Base-by-base conservation (phyloP, 1,140 invertebrate genomes). In the Temnothorax curvispinosus region DNA sequence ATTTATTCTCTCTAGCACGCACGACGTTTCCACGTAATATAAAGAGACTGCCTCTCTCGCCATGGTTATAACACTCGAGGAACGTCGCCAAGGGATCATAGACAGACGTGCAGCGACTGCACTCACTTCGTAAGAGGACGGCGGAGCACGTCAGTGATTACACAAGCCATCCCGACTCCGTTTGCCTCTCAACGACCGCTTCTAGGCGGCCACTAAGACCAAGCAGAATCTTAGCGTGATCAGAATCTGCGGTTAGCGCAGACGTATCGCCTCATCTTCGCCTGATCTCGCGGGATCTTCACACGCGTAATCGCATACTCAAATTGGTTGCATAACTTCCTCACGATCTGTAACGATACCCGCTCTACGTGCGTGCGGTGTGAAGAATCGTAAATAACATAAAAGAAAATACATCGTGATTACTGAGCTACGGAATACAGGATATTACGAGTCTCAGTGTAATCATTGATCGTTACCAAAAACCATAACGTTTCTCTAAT, bases 51-150 rank as follows among this genome's bases (percentile, higher is more conserved):
- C 71, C 52, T 80, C 47, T 80, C 76, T 41, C 41, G 76, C 50
- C 38, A 56, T 75, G 75, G 75, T 86, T 85, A 86, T 88, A 86
- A 56, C 78, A 71, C 81, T n/a, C 67, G 80, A 81, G 88, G 88
- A 90, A 90, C 82, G 89, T 85, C 82, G 85, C 80, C 54, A 85
- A 89, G 89, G 89, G 88, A 90, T 90, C 89, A 88, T 90, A 90
- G 81, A 90, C 74, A 75, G 62, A 90, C 88, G 85, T 87, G 88
- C 85, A 65, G 54, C 65, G 60, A 89, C 62, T 84, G 80, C 52
- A 75, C 58, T 72, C 35, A 58, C 69, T 60, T 84, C 76, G 85
- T 74, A 58, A 87, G 82, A 85, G 74, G 60, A 89, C 35, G 78
- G 8, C 27, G 38, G 18, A 41, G 54, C 54, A 82, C 27, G 80